Percentiles rank a stretch among this genome's conserved stretches.
phyloP scores from a whole-genome alignment of 2,888 invertebrate species.

The Allolobophora icterica region DNA sequence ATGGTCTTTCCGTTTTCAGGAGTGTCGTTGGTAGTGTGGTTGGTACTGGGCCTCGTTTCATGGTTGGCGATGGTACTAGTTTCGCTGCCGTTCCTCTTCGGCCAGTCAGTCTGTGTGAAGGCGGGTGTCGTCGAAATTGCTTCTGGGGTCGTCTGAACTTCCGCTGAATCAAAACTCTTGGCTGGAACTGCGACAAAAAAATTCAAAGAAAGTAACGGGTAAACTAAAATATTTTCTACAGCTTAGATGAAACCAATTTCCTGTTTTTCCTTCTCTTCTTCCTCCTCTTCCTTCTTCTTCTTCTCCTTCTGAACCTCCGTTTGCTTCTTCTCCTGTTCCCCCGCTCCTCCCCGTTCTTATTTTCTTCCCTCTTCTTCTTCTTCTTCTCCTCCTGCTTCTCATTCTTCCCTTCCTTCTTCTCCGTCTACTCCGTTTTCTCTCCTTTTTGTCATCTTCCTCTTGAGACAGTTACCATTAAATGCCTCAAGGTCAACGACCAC shows the following conservation, averaged over 20 bases:
- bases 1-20: too few species aligned
- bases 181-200: neutral
- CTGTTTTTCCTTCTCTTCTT: too few species aligned
- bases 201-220: neutral
- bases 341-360: neutral
- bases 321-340: neutral
- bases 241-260: neutral
- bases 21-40: neutral
- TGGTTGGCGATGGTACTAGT: neutral
- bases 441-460: too few species aligned
- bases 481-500: neutral
- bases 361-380: neutral
- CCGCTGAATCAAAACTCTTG: neutral
- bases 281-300: neutral
- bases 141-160: neutral
- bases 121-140: too few species aligned
- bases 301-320: neutral
- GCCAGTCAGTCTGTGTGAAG: neutral
- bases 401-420: neutral
- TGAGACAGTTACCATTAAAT: neutral
- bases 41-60: neutral
- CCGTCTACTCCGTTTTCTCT: too few species aligned
- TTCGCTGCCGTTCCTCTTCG: neutral
- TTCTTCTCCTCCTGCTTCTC: neutral
- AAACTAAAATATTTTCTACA: neutral